phyloP scores from a whole-genome alignment of 2,113 vertebrate genomes.

The Microtus richardsoni region DNA sequence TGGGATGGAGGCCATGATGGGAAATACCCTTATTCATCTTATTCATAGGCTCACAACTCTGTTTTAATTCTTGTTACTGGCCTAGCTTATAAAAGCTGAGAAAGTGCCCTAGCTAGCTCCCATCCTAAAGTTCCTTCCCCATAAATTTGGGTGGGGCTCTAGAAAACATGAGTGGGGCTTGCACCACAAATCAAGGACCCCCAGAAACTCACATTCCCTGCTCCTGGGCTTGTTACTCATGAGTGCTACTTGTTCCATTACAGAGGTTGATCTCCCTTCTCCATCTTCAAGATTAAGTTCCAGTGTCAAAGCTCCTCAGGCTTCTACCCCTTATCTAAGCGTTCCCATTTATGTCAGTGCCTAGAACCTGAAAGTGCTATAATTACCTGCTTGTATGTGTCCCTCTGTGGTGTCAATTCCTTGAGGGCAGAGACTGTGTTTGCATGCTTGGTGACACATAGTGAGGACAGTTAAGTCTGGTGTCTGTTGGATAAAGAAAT shows the following conservation, averaged over 20 bases:
- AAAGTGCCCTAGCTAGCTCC: not conserved
- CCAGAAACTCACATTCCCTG: not conserved
- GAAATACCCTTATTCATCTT: not conserved
- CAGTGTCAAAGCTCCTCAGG: not conserved
- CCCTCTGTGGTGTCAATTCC: not conserved
- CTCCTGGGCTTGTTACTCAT: not conserved
- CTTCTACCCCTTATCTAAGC: no score
- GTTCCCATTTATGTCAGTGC: no score
- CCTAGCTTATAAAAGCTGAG: not conserved
- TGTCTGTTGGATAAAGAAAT: not conserved
- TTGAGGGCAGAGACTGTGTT: not conserved
- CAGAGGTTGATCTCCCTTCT: not conserved
- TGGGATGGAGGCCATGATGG: not conserved
- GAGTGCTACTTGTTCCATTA: not conserved
- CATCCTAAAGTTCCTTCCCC: not conserved
- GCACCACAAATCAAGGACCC: not conserved
- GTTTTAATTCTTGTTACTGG: not conserved
- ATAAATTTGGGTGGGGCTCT: not conserved
- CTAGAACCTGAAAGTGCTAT: not conserved
- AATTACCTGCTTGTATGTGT: not conserved
- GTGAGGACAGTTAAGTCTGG: no score
- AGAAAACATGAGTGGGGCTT: not conserved
- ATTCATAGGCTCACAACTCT: not conserved
- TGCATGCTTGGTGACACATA: not conserved
- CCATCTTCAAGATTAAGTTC: not conserved